phyloP scores from a whole-genome alignment of 1,140 invertebrate genomes.

The Drosophila subobscura region DNA sequence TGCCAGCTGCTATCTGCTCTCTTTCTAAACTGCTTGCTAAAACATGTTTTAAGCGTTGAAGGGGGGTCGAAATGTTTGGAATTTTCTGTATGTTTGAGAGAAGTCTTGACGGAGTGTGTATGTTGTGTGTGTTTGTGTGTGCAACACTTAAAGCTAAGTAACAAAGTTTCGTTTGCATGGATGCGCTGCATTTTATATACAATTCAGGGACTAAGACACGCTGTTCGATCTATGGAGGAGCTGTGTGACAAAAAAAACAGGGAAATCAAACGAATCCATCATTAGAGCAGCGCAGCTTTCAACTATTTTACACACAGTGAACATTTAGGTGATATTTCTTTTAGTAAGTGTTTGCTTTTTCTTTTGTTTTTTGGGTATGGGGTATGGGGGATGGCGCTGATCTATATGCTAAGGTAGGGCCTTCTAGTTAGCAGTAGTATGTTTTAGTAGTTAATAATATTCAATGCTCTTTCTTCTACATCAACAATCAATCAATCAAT shows the following conservation, averaged over 20 bases:
- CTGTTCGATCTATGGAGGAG: conserved; percentile 47
- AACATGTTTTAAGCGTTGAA: conserved; percentile 22
- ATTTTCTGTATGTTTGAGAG: conserved; percentile 34
- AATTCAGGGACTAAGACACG: conserved; percentile 55
- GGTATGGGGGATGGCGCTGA: conserved; percentile 38
- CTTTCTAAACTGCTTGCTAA: conserved; percentile 45
- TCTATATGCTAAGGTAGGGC: conserved; percentile 58
- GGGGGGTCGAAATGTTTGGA: conserved; percentile 39
- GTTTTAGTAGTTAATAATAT: conserved; percentile 57
- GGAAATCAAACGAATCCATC: conserved; percentile 9
- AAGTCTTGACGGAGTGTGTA: conserved; percentile 65
- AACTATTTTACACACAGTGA: conserved; percentile 61
- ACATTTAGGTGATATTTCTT: conserved; percentile 15
- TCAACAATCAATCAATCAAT: conserved; percentile 42
- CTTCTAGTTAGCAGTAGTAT: conserved; percentile 67
- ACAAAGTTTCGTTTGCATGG: conserved; percentile 62
- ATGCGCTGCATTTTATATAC: conserved; percentile 33
- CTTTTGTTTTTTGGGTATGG: conserved; percentile 5
- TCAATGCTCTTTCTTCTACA: conserved; percentile 57
- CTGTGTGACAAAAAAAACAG: conserved; percentile 13
- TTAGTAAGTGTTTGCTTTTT: no score
- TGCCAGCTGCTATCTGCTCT: conserved; percentile 23
- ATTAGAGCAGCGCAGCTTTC: conserved; percentile 25
- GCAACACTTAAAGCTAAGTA: conserved; percentile 80
- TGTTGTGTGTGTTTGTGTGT: conserved; percentile 5